Evolutionary conservation across 2,888 invertebrate species (phyloP), one percentile per base, ranked within the genome.

Genomic region (Lamellibrachia columna): DNA sequence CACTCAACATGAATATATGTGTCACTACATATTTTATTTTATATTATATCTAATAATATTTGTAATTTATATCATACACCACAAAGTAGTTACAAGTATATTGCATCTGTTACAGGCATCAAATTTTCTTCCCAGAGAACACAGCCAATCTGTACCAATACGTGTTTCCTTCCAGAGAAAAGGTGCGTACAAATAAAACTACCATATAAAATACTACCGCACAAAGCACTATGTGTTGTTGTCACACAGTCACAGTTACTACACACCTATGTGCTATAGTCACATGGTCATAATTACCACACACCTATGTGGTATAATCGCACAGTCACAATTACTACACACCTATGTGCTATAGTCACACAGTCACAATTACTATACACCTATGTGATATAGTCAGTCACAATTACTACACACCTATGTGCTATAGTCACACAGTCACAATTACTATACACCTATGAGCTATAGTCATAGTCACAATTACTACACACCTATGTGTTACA

Each of bases 91-190:
- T 91, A 28, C 9, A 40, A 40, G 40, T 1, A 40, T 40, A 40
- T 40, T 40, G 40, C 40, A 40, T 40, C 40, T 75, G 22, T 75
- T 75, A 75, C 94, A 95, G 95, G 75, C 92, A 94, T 90, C 94
- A 94, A 91, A 90, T 94, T 55, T 95, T 95, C 93, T 96, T 94
- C 92, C 94, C 94, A 22, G 94, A 95, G n/a, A 94, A 95, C 92
- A 95, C 95, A 52, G 94, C 94, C 9, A 92, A 94, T 7, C 95
- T 95, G 92, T 96, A 96, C 92, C 95, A 95, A 92, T 95, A 95
- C 92, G 94, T 96, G 55, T 96, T 96, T 93, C 93, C 95, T 15
- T 94, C 95, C 7, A 95, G 94, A 93, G 95, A 95, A 92, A 94
- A 95, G 93, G 95, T 95, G 94, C 94, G 95, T 94, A n/a, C 15